A percentile compares a stretch with the other conserved stretches of the same genome.
Evolutionary conservation across 1,140 invertebrate species (phyloP).

Genomic region (Drosophila littoralis): DNA sequence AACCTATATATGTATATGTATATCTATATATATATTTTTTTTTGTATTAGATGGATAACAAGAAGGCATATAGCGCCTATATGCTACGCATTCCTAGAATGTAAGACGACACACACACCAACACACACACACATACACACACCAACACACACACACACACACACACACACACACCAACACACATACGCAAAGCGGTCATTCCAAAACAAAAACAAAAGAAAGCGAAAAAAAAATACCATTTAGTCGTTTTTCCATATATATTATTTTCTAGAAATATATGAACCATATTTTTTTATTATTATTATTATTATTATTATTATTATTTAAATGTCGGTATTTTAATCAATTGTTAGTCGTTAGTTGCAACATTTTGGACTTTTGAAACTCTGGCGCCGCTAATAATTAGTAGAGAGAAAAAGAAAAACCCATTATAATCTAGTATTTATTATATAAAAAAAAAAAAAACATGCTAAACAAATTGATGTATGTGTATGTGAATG

Average conservation of each 20-base stretch:
- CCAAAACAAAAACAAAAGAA: conserved; percentile 47
- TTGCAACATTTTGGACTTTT: conserved; percentile 19
- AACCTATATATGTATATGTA: conserved; percentile 20
- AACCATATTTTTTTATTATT: conserved; percentile 1
- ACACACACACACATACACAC: background rate
- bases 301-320: conserved; percentile 5
- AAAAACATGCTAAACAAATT: conserved; percentile 2
- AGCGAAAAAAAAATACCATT: conserved; percentile 15
- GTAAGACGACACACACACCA: conserved; percentile 26
- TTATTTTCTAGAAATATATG: background rate
- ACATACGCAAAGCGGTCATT: conserved; percentile 55
- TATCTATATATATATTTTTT: conserved; percentile 17
- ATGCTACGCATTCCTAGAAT: conserved; percentile 70
- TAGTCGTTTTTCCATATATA: conserved; percentile 8
- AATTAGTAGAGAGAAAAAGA: background rate
- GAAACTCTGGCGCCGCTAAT: conserved; percentile 24
- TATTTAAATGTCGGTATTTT: conserved; percentile 18
- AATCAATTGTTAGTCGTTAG: conserved; percentile 16
- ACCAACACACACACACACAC: conserved; percentile 15
- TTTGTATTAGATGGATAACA: conserved; percentile 33
- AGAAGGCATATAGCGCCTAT: conserved; percentile 24
- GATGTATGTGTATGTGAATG: conserved; percentile 19
- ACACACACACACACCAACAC: conserved; percentile 6
- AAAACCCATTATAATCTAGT: conserved; percentile 25
- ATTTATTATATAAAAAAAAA: conserved; percentile 28